Base-by-base conservation (phyloP, 1,140 invertebrate genomes). In the Zeugodacus cucurbitae region DNA sequence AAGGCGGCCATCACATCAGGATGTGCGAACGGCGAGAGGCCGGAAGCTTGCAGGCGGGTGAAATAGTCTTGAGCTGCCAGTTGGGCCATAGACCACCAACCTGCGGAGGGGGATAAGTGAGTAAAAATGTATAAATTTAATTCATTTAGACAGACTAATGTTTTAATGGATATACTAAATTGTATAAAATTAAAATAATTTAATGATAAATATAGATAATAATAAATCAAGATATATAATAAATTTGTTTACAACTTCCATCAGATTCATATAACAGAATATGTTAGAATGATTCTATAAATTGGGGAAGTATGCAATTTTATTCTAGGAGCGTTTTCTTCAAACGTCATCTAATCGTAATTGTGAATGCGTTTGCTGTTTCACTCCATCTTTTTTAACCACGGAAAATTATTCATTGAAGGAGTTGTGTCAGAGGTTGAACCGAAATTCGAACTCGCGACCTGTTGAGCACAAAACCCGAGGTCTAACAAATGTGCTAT, bases 71-170 rank as follows among this genome's bases (percentile, higher is more conserved):
- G 97, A 6, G 97, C 96, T 22, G 97, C 97, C 88, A 98, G 93
- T 90, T 97, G 97, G 34, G 97, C 96, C 96, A 98, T 97, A 34
- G 96, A 96, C 97, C 97, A 97, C 97, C 97, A 98, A 93, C 96
- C 96, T 95, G 94, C 88, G 93, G 93, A 82, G 58, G 22, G 8
- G 58, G 26, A 26, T 26, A 87, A 26, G 64, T 32, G 32, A 58
- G 20, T 70, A 44, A 62, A 26, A 62, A 26, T 62, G 14, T 62
- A 8, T 54, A 11, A 34, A 2, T 67, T 3, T 3, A 64, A 87
- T 41, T 22, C 64, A 10, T 58, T 14, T 6, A 26, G 37, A 44
- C 14, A 32, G 11, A 41, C 32, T 3, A 41, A 22, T 6, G 26
- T 20, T 78, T 41, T 1, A 78, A 29, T 17, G 22, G 32, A 78